phyloP scores from a whole-genome alignment of 2,888 invertebrate species.

The Stramonita haemastoma region DNA sequence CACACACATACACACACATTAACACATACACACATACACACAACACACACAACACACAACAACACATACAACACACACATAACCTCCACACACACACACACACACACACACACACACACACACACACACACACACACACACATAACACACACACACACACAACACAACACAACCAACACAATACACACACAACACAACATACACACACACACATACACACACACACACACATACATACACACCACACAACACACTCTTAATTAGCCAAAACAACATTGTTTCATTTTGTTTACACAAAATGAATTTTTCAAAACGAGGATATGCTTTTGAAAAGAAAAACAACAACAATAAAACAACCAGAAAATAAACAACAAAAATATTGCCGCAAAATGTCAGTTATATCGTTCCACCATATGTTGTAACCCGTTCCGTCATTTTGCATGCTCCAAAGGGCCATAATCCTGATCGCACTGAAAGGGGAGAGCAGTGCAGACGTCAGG shows the following conservation, averaged over 20 bases:
- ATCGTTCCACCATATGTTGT: not conserved
- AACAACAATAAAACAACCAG: not conserved
- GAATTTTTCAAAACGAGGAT: not conserved
- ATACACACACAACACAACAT: too few species aligned
- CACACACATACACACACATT: too few species aligned
- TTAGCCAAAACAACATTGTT: not conserved
- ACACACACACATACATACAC: too few species aligned
- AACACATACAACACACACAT: too few species aligned
- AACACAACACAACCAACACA: too few species aligned
- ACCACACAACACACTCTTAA: not conserved
- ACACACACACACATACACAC: too few species aligned
- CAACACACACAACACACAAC: too few species aligned
- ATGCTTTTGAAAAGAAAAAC: not conserved
- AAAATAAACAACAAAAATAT: not conserved
- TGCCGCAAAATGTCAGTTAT: not conserved
- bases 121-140: too few species aligned
- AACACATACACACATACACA: too few species aligned
- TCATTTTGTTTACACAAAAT: not conserved
- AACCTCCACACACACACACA: too few species aligned
- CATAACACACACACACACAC: too few species aligned
- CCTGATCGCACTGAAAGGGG: not conserved
- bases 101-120: too few species aligned
- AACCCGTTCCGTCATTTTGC: not conserved
- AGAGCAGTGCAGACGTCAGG: constrained; percentile 16
- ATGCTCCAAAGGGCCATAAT: not conserved